A percentile compares a stretch with the other conserved stretches of the same genome.
Evolutionary conservation across 2,888 invertebrate species (phyloP).

Genomic region (Leptura quadrifasciata): DNA sequence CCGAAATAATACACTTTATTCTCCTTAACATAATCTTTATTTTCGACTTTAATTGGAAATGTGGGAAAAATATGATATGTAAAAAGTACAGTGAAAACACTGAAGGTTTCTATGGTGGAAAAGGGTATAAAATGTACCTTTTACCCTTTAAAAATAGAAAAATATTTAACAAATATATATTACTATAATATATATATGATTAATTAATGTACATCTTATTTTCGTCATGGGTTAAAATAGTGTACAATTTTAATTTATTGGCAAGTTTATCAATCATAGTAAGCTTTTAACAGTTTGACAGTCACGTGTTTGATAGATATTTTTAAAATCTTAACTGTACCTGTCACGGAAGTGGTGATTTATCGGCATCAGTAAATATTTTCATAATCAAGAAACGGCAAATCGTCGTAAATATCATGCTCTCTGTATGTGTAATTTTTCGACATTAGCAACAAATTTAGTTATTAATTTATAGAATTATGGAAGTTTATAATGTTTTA

Average conservation of each 20-base stretch:
- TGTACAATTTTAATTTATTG: constrained; percentile 23
- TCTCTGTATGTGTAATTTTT: too few species aligned
- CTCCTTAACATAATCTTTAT: constrained; percentile 29
- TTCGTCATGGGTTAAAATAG: constrained; percentile 13
- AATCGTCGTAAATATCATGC: too few species aligned
- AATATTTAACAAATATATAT: constrained; percentile 36
- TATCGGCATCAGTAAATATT: too few species aligned
- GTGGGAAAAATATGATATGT: constrained; percentile 42
- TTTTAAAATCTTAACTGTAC: too few species aligned
- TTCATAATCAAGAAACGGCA: too few species aligned
- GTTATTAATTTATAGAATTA: too few species aligned
- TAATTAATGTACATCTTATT: constrained; percentile 9
- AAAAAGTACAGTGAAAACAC: constrained; percentile 38
- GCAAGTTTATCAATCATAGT: not conserved
- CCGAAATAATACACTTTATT: constrained; percentile 6
- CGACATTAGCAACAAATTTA: too few species aligned
- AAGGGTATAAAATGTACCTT: constrained; percentile 23
- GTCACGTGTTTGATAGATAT: too few species aligned
- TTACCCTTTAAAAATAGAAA: constrained; percentile 32
- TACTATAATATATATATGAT: constrained; percentile 9
- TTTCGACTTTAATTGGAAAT: constrained; percentile 18
- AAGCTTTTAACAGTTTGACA: constrained; percentile 19
- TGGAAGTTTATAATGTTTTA: too few species aligned
- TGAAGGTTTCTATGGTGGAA: constrained; percentile 32
- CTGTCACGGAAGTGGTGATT: too few species aligned